Base-by-base conservation (phyloP, 2,888 invertebrate species). In the Sphaerophoria taeniata region DNA sequence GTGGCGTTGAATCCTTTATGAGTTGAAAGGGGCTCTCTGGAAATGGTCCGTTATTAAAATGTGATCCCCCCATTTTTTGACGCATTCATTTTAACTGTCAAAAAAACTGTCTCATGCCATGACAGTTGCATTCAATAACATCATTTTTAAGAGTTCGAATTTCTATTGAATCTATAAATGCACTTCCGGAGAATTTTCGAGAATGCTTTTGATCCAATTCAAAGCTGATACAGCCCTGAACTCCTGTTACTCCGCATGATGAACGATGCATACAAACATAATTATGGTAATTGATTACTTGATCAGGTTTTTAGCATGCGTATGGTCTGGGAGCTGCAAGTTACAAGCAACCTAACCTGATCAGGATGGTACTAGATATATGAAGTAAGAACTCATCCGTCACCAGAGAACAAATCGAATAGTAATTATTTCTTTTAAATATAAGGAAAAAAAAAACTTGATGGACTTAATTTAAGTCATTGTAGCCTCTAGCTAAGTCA, bases 201-300 rank as follows among this genome's bases (percentile, higher is more conserved):
- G 43, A 43, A 24, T 24, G 2, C 24, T 24, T 2, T 7, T 33
- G 12, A 33, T 33, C 6, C 55, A 33, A 55, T 33, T 12, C 6
- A n/a, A 5, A 39, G 4, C 24, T 2, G 6, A 67, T 67, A n/a
- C 67, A 31, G 39, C 67, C 51, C 51, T 39, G 53, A 34, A 60
- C 34, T n/a, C n/a, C n/a, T 43, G 6, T n/a, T 39, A 47, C 51
- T 63, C 65, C 77, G 24, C 24, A 24, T 70, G 83, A 74, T 60
- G 74, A 12, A 63, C 56, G 63, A 78, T 74, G 70, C 39, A 53
- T 58, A 65, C 39, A 49, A 83, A 51, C 49, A 36, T 51, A 78
- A 83, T 83, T 78, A 83, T 83, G 78, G 78, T 74, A 78, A 83
- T 78, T 83, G 78, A 83, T 83, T 78, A 74, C 63, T 24, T 11